phyloP scores from a whole-genome alignment of 2,888 invertebrate genomes.

The Torymus aiolomorphi region DNA sequence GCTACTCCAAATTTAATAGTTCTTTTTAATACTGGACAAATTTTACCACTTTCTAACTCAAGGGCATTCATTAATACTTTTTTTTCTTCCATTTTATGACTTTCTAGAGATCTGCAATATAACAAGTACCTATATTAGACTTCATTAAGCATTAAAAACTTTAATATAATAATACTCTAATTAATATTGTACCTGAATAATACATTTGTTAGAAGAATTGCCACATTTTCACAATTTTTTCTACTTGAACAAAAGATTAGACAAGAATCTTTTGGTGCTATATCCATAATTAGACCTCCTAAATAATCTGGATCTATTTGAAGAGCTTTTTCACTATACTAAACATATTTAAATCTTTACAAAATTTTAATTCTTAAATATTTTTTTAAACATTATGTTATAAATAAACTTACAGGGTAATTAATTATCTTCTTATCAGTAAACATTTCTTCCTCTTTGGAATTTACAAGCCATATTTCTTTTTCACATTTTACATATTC shows the following conservation, averaged over 20 bases:
- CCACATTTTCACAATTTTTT: slow-evolving; percentile 93
- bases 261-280: slow-evolving; percentile 87
- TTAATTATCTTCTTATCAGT: slow-evolving; percentile 77
- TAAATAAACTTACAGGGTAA: slow-evolving; percentile 74
- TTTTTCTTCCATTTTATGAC: slow-evolving; percentile 80
- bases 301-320: slow-evolving; percentile 87
- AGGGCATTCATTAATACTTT: slow-evolving; percentile 80
- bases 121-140: neutral
- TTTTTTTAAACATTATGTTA: neutral
- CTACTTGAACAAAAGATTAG: slow-evolving; percentile 94
- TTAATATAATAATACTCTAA: neutral
- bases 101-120: slow-evolving; percentile 76
- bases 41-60: slow-evolving; percentile 79
- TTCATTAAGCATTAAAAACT: neutral
- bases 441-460: slow-evolving; percentile 78
- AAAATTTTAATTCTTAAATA: slow-evolving; percentile 17
- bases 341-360: slow-evolving; percentile 6
- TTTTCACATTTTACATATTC: slow-evolving; percentile 89
- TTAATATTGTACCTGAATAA: slow-evolving; percentile 73
- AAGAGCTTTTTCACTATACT: slow-evolving; percentile 73
- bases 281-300: slow-evolving; percentile 86
- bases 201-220: slow-evolving; percentile 83
- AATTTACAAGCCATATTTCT: slow-evolving; percentile 79
- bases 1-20: slow-evolving; percentile 90
- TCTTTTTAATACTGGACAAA: slow-evolving; percentile 82